These are phyloP conservation scores for Elephantulus edwardii DNA, from an alignment of 2,113 vertebrate species.

Conservation along the genomic window DNA sequence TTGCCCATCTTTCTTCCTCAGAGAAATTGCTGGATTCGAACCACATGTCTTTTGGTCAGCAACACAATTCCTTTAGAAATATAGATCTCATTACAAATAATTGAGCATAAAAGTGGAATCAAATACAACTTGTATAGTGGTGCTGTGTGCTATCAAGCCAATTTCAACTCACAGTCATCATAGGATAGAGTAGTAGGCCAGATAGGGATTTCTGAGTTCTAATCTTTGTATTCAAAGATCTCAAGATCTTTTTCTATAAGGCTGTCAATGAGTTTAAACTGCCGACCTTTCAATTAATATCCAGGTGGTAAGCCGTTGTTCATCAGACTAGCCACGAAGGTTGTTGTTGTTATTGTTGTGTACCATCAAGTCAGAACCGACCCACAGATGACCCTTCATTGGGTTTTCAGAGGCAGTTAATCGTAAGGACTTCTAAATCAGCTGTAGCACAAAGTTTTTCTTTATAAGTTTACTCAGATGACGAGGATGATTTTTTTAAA, in stretches of 20 bases:
- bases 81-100: conserved; percentile 10
- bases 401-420: no score
- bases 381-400: no score
- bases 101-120: not conserved
- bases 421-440: not conserved
- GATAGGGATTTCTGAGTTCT: not conserved
- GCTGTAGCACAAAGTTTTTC: not conserved
- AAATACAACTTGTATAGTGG: not conserved
- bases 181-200: not conserved
- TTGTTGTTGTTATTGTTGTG: no score
- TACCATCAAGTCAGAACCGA: no score
- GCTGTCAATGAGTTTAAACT: not conserved
- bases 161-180: not conserved
- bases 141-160: not conserved
- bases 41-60: no score
- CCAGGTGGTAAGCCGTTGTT: not conserved
- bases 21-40: no score
- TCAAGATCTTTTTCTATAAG: not conserved
- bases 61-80: no score
- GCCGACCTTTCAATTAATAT: not conserved
- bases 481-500: not conserved
- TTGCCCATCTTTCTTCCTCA: no score
- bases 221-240: not conserved
- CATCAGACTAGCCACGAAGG: not conserved
- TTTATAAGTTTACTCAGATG: not conserved